Base-by-base conservation (phyloP, 2,888 invertebrate genomes). In the Nysson spinosus region DNA sequence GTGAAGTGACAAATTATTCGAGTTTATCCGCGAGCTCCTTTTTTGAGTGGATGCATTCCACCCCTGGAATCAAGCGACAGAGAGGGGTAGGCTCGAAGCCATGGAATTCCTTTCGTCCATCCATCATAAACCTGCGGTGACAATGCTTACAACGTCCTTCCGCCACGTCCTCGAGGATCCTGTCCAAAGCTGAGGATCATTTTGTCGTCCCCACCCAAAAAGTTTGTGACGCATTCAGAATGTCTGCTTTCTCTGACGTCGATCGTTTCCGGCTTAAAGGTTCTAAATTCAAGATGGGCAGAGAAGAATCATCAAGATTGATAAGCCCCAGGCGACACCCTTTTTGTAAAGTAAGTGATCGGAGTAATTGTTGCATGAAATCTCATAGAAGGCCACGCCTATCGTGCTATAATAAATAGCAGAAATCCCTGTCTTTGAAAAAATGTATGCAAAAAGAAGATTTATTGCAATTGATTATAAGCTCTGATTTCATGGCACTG, bases 101-200 rank as follows among this genome's bases (percentile, higher is more conserved):
- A 61, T 55, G 66, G 72, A 72, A 77, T 80, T 70, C 69, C 64
- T 71, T 69, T 63, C 69, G 69, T 74, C 74, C 80, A 81, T 82
- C 80, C 76, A 82, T 82, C 82, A 81, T 81, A 58, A 75, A 69
- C 64, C 78, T 68, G 71, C 73, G 76, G 71, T 68, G 70, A 82
- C 81, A 79, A 81, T 81, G 75, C 79, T 80, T 77, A 74, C 77
- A 79, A 79, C 76, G 75, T 80, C 77, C 77, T 80, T 73, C 76
- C 72, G 67, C 61, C 72, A 44, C 66, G 50, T 64, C 75, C 46
- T 62, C 77, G 39, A 49, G 55, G 55, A 60, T 52, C 55, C 35
- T 34, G 14, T 12, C 26, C 49, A 54, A 51, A 56, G 54, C 51
- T 17, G 37, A 44, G 54, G 66, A 72, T 72, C 64, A 51, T 56